A percentile compares a stretch with the other conserved stretches of the same genome.
phyloP scores from a whole-genome alignment of 2,888 invertebrate genomes.

The Mongoloraphidia duomilia region DNA sequence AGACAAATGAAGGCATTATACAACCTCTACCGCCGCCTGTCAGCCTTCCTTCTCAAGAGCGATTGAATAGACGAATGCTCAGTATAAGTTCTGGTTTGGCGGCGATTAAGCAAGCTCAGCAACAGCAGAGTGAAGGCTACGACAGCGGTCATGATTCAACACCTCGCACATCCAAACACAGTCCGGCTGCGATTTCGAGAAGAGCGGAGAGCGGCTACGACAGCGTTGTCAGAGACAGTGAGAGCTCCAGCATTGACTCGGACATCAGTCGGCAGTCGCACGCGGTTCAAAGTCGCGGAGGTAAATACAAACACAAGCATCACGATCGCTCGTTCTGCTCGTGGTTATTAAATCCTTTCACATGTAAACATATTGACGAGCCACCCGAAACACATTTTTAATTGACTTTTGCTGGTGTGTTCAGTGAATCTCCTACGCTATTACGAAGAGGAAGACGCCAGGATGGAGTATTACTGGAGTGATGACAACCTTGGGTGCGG shows the following conservation, averaged over 20 bases:
- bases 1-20: slow-evolving; percentile 9
- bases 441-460: not conserved
- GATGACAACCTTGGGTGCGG: not conserved
- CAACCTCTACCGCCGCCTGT: slow-evolving; percentile 34
- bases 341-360: slow-evolving; percentile 61
- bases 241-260: slow-evolving; percentile 76
- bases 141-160: slow-evolving; percentile 77
- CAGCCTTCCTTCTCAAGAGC: slow-evolving; percentile 45
- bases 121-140: slow-evolving; percentile 50
- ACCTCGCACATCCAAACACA: slow-evolving; percentile 67
- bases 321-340: slow-evolving; percentile 57
- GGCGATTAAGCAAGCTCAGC: slow-evolving; percentile 37
- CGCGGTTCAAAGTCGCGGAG: slow-evolving; percentile 24
- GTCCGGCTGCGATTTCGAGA: slow-evolving; percentile 61
- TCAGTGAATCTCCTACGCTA: not conserved
- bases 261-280: slow-evolving; percentile 38
- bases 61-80: slow-evolving; percentile 44
- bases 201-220: slow-evolving; percentile 85
- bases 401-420: slow-evolving; percentile 10
- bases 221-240: slow-evolving; percentile 76
- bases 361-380: slow-evolving; percentile 59
- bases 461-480: too few species aligned
- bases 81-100: slow-evolving; percentile 50
- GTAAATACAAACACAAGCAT: slow-evolving; percentile 48
- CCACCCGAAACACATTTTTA: slow-evolving; percentile 32